A percentile compares a stretch with the other conserved stretches of the same genome.
These are phyloP conservation scores for Ictalurus furcatus DNA, from an alignment of 2,113 vertebrate genomes.

Conservation along the genomic window DNA sequence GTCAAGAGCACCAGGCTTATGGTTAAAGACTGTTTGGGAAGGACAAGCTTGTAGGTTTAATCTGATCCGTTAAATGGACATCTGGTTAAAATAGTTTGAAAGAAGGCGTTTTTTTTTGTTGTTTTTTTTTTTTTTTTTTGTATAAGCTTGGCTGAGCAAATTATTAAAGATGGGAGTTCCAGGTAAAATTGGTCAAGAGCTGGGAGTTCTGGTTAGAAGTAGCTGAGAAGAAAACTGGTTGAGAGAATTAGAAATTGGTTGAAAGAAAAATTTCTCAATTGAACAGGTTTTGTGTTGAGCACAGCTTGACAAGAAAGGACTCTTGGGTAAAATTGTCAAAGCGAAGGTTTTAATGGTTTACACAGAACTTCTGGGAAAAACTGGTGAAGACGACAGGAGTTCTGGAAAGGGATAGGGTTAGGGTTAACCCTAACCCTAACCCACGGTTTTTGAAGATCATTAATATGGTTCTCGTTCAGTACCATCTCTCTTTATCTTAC, in stretches of 20 bases:
- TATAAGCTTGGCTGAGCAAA: too few relatives aligned
- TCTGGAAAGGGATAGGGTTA: not conserved
- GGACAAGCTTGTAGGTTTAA: not conserved
- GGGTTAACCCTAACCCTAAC: too few relatives aligned
- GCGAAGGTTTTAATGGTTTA: not conserved
- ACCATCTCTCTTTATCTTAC: not conserved
- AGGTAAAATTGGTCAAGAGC: not conserved
- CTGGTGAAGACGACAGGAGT: not conserved
- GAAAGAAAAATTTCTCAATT: not conserved
- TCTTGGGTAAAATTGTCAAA: not conserved
- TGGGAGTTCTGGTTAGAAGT: not conserved
- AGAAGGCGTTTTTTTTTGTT: too few relatives aligned
- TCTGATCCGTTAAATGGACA: too few relatives aligned
- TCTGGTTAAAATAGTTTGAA: not conserved
- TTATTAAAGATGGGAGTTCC: too few relatives aligned
- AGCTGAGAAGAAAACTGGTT: not conserved
- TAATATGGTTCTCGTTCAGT: not conserved
- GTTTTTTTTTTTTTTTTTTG: too few relatives aligned
- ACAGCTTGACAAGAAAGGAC: not conserved
- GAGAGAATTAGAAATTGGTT: not conserved
- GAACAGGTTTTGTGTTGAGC: not conserved
- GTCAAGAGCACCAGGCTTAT: not conserved
- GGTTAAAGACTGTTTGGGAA: too few relatives aligned
- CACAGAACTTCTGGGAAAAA: not conserved
- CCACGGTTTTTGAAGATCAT: not conserved